Evolutionary conservation across 1,140 invertebrate species (phyloP), one percentile per base, ranked within the genome.

Genomic region (Reticulitermes speratus): DNA sequence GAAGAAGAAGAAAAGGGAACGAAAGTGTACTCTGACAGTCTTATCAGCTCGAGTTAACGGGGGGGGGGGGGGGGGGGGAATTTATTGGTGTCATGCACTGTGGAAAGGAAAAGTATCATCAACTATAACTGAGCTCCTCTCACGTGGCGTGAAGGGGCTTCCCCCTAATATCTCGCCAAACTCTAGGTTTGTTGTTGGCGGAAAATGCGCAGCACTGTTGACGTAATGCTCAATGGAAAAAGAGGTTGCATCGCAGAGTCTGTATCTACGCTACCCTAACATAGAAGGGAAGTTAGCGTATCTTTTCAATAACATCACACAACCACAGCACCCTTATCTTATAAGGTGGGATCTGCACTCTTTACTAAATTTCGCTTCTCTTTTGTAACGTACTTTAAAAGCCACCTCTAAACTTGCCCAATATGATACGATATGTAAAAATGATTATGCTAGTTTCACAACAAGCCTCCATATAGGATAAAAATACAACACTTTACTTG

Each of bases 51-150:
- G 65, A 75, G 65, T 75, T 75, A 75, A 75, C 25, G 65, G 8
- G 14, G 65, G 9, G 65, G 25, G n/a, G 12, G n/a, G n/a, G 65
- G 8, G 14, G 65, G 9, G 65, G 25, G n/a, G 12, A 75, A 75
- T 75, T 75, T 75, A 75, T 75, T 75, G 65, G 65, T 75, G 65
- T 75, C 65, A 75, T 75, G 65, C n/a, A 25, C 65, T 30, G 25
- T 30, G n/a, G 65, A 75, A 75, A 75, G 65, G 65, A 75, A 30
- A 16, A 75, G 65, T 75, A 30, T 75, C 25, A 75, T 75, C 65
- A 75, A 75, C n/a, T 75, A 30, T 75, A 75, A 75, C 65, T n/a
- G 65, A 75, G n/a, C 14, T n/a, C 65, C 5, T 75, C 25, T 25
- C n/a, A 75, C 25, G n/a, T 30, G 8, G 65, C 25, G 65, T 25